These are phyloP conservation scores for Menura novaehollandiae DNA, from an alignment of 2,113 vertebrate species.

Conservation along the genomic window DNA sequence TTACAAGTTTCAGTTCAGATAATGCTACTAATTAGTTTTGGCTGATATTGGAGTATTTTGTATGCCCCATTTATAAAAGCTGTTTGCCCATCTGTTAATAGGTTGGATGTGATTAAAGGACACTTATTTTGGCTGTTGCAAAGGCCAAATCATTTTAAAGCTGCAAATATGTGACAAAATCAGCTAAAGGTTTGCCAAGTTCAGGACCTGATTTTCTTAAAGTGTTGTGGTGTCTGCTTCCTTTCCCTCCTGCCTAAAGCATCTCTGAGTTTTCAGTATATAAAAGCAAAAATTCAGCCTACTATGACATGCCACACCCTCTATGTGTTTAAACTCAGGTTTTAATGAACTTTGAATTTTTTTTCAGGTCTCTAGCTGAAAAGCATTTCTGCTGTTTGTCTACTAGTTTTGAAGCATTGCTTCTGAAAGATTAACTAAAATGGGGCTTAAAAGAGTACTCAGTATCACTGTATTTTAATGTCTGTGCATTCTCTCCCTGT, in stretches of 20 bases:
- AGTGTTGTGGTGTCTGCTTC: constrained; percentile 31
- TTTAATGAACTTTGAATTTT: constrained; percentile 33
- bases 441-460: background rate
- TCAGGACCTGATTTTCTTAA: constrained; percentile 65
- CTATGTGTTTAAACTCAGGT: constrained; percentile 30
- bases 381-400: constrained; percentile 20
- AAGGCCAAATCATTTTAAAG: constrained; percentile 76
- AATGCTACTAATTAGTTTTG: constrained; percentile 78
- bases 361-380: constrained; percentile 27
- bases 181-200: constrained; percentile 68
- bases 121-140: constrained; percentile 78
- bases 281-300: constrained; percentile 34
- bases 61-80: constrained; percentile 78
- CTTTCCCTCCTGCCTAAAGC: background rate
- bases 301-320: background rate
- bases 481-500: background rate
- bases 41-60: constrained; percentile 77
- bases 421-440: background rate
- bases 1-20: constrained; percentile 71
- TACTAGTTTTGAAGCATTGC: background rate
- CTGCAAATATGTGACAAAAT: constrained; percentile 74
- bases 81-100: constrained; percentile 80
- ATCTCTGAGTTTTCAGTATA: constrained; percentile 9
- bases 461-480: background rate
- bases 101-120: constrained; percentile 80